Evolutionary conservation across 2,888 invertebrate species (phyloP), one percentile per base, ranked within the genome.

Genomic region (Trichopria drosophilae): DNA sequence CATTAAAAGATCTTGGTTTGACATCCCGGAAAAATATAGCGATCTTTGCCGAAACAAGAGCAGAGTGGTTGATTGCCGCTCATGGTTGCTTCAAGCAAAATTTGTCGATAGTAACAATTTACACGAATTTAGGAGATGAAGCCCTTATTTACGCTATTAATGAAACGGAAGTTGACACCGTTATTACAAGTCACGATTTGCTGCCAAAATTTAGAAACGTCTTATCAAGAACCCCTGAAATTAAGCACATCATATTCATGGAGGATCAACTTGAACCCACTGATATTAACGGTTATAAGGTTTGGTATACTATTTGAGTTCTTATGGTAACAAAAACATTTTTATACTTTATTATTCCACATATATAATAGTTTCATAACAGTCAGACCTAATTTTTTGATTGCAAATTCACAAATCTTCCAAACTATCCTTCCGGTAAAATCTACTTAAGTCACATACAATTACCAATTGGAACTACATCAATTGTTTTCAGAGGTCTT

Each of bases 41-140:
- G 46, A 87, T 99, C 69, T 98, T 96, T 80, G 95, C 97, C 0
- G 99, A 99, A 79, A 99, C 98, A 0, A 82, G 97, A 62, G 92
- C 92, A 37, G 98, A 99, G 78, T 99, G 99, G 99, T 88, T 98
- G 86, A 81, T 97, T 40, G 90, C 94, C 0, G 95, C 96, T 1
- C 92, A 97, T 70, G 96, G 94, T 44, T 90, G 95, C 77, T 95
- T 99, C 80, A 93, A 92, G 73, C 91, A 90, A 77, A 93, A 90
- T 58, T 56, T 77, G 64, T 56, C 80, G 82, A 90, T 98, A 69
- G 96, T 96, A 3, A 99, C 98, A 0, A 88, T 99, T 63, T 99
- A 99, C 76, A 92, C 98, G 2, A 98, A 97, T 0, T 81, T 99
- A 10, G 96, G 97, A 23, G 94, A 96, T 71, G 97, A 98, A 6